Conservation (phyloP, 1,140 invertebrate species). For the Plodia interpunctella region DNA sequence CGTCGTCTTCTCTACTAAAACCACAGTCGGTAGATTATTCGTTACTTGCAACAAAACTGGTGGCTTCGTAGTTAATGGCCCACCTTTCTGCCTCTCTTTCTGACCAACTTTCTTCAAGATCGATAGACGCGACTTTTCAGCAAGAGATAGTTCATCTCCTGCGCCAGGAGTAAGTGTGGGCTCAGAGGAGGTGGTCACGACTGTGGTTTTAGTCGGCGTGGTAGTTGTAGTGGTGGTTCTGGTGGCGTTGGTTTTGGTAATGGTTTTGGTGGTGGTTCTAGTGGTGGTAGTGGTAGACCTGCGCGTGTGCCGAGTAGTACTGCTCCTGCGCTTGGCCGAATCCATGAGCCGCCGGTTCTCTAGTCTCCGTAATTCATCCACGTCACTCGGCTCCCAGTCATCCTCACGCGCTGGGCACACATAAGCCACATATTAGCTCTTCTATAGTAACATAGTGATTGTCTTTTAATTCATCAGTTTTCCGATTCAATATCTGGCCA, state of each 20-base stretch:
- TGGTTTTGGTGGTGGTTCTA: slow-evolving; percentile 1
- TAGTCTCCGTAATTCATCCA: slow-evolving; percentile 19
- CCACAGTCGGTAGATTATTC: slow-evolving; percentile 40
- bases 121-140: slow-evolving; percentile 55
- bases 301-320: neutral
- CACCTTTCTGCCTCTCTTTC: slow-evolving; percentile 36
- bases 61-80: slow-evolving; percentile 41
- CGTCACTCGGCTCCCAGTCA: slow-evolving; percentile 16
- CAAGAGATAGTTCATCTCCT: slow-evolving; percentile 40
- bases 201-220: neutral
- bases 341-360: slow-evolving; percentile 24
- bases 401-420: slow-evolving; percentile 47
- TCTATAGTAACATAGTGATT: slow-evolving; percentile 1
- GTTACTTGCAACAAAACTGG: slow-evolving; percentile 59
- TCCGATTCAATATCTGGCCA: neutral
- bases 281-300: neutral
- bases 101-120: slow-evolving; percentile 51
- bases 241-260: neutral
- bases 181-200: neutral
- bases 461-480: no score
- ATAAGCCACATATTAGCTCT: slow-evolving; percentile 45
- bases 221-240: neutral
- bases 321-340: neutral
- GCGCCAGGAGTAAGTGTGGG: neutral
- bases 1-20: slow-evolving; percentile 45